Evolutionary conservation across 2,797 vertebrate species (phyloP).

Genomic region (Coreius guichenoti): DNA sequence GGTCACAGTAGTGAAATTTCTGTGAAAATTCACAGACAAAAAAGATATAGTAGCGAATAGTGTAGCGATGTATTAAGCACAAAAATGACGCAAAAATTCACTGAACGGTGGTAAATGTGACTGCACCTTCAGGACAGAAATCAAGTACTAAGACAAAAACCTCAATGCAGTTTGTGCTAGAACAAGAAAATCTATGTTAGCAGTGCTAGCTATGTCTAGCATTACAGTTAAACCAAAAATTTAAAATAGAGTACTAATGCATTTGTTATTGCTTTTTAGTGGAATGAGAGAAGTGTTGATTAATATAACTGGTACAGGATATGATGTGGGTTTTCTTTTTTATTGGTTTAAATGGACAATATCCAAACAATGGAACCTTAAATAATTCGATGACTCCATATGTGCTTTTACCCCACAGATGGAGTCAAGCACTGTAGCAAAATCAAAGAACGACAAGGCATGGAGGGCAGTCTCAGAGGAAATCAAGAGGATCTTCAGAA

Average conservation of each 20-base stretch:
- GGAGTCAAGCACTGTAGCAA: slow-evolving; percentile 86
- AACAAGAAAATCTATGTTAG: too few relatives aligned
- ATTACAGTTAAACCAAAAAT: background rate
- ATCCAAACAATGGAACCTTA: slow-evolving; percentile 14
- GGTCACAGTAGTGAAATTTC: background rate
- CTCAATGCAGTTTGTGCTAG: too few relatives aligned
- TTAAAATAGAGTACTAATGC: background rate
- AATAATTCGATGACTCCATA: slow-evolving; percentile 15
- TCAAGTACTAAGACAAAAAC: too few relatives aligned
- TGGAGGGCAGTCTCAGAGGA: slow-evolving; percentile 96
- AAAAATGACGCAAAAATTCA: too few relatives aligned
- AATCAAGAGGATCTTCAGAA: slow-evolving; percentile 94
- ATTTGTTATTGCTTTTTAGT: background rate
- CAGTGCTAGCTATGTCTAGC: background rate
- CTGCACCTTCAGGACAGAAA: too few relatives aligned
- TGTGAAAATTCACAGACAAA: background rate
- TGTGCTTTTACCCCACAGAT: slow-evolving; percentile 74
- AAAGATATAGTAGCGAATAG: background rate
- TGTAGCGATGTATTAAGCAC: background rate
- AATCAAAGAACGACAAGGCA: slow-evolving; percentile 86
- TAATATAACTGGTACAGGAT: background rate
- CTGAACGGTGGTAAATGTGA: too few relatives aligned
- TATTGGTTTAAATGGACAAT: slow-evolving; percentile 5
- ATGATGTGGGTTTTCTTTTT: background rate
- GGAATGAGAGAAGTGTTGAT: background rate